Conservation (phyloP, 2,797 vertebrate species). For the Micromesistius poutassou region DNA sequence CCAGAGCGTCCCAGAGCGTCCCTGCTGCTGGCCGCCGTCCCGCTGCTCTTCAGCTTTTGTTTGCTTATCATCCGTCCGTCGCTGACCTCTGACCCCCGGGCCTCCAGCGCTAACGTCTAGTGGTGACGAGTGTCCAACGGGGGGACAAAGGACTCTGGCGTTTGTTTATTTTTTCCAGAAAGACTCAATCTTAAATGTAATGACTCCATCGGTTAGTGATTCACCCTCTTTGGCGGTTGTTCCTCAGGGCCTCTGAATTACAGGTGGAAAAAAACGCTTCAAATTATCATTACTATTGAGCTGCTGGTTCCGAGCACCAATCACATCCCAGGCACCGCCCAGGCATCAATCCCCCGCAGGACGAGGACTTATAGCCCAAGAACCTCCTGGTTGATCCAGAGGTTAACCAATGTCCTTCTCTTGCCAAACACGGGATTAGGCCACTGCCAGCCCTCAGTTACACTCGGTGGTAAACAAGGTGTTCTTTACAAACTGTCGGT, state of each 20-base stretch:
- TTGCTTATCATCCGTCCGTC: slow-evolving; percentile 20
- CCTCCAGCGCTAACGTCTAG: slow-evolving; percentile 43
- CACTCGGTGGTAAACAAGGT: neutral
- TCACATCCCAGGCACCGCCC: neutral
- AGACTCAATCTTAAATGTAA: slow-evolving; percentile 74
- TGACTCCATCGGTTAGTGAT: slow-evolving; percentile 52
- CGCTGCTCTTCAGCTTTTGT: neutral
- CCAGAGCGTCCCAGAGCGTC: neutral
- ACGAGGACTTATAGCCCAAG: neutral
- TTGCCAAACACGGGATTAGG: neutral
- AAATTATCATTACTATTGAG: neutral
- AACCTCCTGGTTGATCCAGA: neutral
- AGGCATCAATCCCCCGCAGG: neutral
- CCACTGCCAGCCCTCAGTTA: neutral
- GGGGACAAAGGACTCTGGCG: slow-evolving; percentile 49
- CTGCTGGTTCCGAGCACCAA: neutral
- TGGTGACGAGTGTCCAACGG: slow-evolving; percentile 34
- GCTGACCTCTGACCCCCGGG: slow-evolving; percentile 17
- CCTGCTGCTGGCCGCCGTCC: neutral
- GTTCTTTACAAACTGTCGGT: neutral
- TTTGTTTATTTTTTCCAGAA: slow-evolving; percentile 71
- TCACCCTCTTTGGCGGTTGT: slow-evolving; percentile 52
- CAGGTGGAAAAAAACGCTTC: neutral
- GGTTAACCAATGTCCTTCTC: neutral
- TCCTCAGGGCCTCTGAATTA: slow-evolving; percentile 54